Conservation (phyloP, 1,140 invertebrate species). For the Panagrolaimus sp. region DNA sequence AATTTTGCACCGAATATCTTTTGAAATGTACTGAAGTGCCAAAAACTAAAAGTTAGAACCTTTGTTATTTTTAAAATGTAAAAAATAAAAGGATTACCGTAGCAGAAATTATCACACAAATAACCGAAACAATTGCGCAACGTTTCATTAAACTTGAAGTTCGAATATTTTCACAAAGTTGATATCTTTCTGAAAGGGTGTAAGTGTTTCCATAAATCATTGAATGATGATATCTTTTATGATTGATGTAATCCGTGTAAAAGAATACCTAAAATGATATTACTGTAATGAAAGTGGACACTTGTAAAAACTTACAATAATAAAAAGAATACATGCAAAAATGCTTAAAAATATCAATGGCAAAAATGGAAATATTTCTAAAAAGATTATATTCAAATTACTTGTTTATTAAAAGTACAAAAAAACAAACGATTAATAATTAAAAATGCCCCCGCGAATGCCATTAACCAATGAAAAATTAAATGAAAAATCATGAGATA, state of each 20-base stretch:
- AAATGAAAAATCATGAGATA: no score
- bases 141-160: neutral
- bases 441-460: no score
- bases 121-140: neutral
- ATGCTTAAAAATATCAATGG: no score
- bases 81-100: neutral
- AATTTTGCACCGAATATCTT: neutral
- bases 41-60: neutral
- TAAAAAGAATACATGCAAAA: no score
- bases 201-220: neutral
- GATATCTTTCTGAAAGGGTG: neutral
- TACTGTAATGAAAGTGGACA: no score
- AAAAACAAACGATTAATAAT: no score
- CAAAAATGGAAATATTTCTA: no score
- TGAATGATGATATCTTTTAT: slow-evolving; percentile 10
- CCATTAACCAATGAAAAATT: no score
- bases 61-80: neutral
- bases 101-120: neutral
- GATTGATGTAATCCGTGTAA: slow-evolving; percentile 3
- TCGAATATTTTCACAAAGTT: slow-evolving; percentile 4
- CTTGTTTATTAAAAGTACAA: no score
- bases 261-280: slow-evolving; percentile 4
- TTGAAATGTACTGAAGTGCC: neutral
- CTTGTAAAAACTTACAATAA: no score
- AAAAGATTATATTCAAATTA: no score